phyloP scores from a whole-genome alignment of 1,140 invertebrate genomes.

The Neocloeon triangulifer region DNA sequence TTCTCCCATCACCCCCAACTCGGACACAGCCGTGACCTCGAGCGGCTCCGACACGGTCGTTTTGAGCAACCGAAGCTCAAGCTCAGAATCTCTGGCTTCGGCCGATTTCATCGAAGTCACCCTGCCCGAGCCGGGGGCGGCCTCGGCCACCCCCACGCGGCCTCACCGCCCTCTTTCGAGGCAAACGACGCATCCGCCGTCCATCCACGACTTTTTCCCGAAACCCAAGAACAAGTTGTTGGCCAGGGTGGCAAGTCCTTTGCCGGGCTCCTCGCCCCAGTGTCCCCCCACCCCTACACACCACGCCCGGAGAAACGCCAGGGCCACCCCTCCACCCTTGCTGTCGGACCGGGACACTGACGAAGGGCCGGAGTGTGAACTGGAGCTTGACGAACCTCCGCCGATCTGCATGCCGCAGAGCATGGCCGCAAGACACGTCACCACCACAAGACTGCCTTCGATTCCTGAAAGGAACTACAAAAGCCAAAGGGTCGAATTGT shows the following conservation, averaged over 20 bases:
- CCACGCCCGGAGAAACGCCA: slow-evolving; percentile 34
- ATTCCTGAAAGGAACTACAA: slow-evolving; percentile 43
- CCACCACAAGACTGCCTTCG: slow-evolving; percentile 54
- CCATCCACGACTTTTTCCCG: slow-evolving; percentile 17
- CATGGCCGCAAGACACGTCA: slow-evolving; percentile 45
- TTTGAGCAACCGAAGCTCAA: slow-evolving; percentile 5
- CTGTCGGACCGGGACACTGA: neutral
- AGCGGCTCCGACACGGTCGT: slow-evolving; percentile 4
- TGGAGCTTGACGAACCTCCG: slow-evolving; percentile 10
- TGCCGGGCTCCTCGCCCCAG: slow-evolving; percentile 16
- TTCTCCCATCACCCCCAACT: slow-evolving; percentile 8
- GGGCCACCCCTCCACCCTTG: slow-evolving; percentile 9
- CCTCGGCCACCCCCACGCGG: slow-evolving; percentile 20
- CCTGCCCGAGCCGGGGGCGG: neutral
- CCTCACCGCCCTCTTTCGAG: slow-evolving; percentile 31
- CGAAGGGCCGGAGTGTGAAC: slow-evolving; percentile 9
- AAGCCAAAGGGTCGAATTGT: slow-evolving; percentile 33
- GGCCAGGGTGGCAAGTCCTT: neutral
- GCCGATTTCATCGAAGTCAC: neutral
- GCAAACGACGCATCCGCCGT: slow-evolving; percentile 19
- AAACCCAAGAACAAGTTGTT: slow-evolving; percentile 15
- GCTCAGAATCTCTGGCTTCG: slow-evolving; percentile 4
- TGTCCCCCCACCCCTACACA: slow-evolving; percentile 68
- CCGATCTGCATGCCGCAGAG: no score
- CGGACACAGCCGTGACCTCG: slow-evolving; percentile 5